phyloP scores from a whole-genome alignment of 2,113 vertebrate genomes.

The Pelvicachromis taeniatus region DNA sequence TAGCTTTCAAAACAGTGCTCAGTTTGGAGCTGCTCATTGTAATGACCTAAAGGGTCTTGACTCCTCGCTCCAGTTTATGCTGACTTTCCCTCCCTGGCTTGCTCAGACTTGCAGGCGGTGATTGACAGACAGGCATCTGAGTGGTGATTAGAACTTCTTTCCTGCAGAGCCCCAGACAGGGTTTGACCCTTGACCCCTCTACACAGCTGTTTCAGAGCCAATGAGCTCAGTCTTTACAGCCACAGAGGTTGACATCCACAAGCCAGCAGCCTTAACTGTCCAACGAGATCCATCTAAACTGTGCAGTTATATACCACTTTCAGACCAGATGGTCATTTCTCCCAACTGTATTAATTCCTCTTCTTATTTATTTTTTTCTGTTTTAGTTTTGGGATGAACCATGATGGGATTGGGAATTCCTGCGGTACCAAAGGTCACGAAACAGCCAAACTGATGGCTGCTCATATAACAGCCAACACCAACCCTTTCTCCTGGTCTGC shows the following conservation, averaged over 20 bases:
- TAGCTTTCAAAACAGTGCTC: neutral
- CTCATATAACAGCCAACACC: constrained; percentile 98
- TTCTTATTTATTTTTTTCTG: neutral
- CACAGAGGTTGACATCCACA: constrained; percentile 11
- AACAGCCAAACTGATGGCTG: constrained; percentile 98
- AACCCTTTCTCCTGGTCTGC: constrained; percentile 99
- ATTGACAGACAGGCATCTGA: constrained; percentile 70
- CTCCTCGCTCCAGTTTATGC: neutral
- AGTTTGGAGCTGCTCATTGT: neutral
- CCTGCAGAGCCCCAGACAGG: constrained; percentile 68
- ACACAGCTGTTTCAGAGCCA: constrained; percentile 75
- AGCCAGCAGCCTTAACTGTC: neutral
- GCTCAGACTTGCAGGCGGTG: constrained; percentile 68
- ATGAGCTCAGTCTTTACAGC: constrained; percentile 49
- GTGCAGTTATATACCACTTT: neutral
- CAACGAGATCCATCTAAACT: neutral
- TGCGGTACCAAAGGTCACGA: constrained; percentile 98
- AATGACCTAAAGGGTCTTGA: constrained; percentile 3
- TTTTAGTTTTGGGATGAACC: constrained; percentile 98
- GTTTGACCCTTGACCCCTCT: constrained; percentile 68
- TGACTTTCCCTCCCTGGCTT: constrained; percentile 18
- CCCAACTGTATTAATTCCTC: neutral
- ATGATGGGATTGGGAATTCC: constrained; percentile 97
- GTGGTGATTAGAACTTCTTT: constrained; percentile 75
- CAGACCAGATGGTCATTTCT: neutral